Evolutionary conservation across 2,888 invertebrate genomes (phyloP).

Genomic region (Girardia tigrina): DNA sequence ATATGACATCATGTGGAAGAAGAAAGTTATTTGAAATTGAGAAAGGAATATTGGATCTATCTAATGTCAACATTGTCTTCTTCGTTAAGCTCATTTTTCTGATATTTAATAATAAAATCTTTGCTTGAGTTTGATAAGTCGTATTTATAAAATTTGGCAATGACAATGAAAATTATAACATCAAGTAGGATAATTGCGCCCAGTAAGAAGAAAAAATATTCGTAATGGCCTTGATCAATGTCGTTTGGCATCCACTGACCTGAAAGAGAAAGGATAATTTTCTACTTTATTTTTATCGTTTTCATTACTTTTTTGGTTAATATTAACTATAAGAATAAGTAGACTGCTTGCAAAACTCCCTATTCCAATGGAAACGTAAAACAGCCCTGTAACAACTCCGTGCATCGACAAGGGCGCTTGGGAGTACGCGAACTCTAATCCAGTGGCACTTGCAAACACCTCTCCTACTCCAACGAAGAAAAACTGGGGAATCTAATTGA

Average conservation of each 20-base stretch:
- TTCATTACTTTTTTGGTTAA: neutral
- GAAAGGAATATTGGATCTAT: too few relatives aligned
- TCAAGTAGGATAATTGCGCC: neutral
- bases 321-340: neutral
- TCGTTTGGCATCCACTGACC: neutral
- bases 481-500: constrained; percentile 40
- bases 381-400: constrained; percentile 44
- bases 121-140: too few relatives aligned
- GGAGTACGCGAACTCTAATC: constrained; percentile 44
- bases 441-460: constrained; percentile 39
- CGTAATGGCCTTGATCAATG: constrained; percentile 1
- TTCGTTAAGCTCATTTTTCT: too few relatives aligned
- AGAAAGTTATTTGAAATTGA: too few relatives aligned
- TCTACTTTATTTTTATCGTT: neutral
- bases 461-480: constrained; percentile 44
- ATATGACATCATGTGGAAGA: too few relatives aligned
- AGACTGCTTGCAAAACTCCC: constrained; percentile 40
- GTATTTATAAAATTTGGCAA: neutral
- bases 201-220: constrained; percentile 13
- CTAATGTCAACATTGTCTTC: too few relatives aligned
- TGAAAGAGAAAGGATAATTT: neutral
- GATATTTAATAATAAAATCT: too few relatives aligned
- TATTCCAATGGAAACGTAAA: constrained; percentile 42
- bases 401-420: constrained; percentile 43
- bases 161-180: neutral